Evolutionary conservation across 2,888 invertebrate genomes (phyloP), one percentile per base, ranked within the genome.

Genomic region (Clanis bilineata): DNA sequence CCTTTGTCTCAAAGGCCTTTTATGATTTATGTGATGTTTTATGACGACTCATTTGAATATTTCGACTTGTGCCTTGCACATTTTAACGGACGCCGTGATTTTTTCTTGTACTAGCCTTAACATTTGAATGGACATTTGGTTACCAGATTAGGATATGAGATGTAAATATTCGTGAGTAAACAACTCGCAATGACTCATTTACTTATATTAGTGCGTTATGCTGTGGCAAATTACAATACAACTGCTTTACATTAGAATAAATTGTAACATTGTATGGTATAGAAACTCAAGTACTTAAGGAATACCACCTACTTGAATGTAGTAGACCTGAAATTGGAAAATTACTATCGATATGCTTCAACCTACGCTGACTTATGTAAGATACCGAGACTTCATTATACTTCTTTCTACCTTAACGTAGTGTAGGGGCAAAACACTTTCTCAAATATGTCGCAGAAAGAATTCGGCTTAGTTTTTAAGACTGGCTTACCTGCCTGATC

Each of bases 21-120:
- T 91, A 92, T 92, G 92, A 92, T 92, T 92, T 92, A 92, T 88
- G 86, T 79, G 82, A 85, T 85, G 82, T 87, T 86, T 85, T 89
- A 90, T 90, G 91, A 90, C 78, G 90, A 79, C 79, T 90, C 86
- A 90, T 91, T 91, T 91, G 76, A 90, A 92, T 90, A 87, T 73
- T 74, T 79, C 75, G 74, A 83, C 85, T 88, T 88, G 82, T 90
- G 90, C 86, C 79, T 80, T 86, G 89, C 92, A 90, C 89, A 90
- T 92, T 91, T 87, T 71, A 80, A 81, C 70, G 80, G 77, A 82
- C 80, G 81, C 79, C 83, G 74, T 76, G 74, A 73, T 85, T 90
- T 90, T 90, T 88, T 87, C 80, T 81, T 74, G 68, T 73, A 74
- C 73, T 80, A 80, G 77, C 76, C 74, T 70, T 90, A 86, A 83